Evolutionary conservation across 2,113 vertebrate genomes (phyloP).

Genomic region (Triplophysa dalaica): DNA sequence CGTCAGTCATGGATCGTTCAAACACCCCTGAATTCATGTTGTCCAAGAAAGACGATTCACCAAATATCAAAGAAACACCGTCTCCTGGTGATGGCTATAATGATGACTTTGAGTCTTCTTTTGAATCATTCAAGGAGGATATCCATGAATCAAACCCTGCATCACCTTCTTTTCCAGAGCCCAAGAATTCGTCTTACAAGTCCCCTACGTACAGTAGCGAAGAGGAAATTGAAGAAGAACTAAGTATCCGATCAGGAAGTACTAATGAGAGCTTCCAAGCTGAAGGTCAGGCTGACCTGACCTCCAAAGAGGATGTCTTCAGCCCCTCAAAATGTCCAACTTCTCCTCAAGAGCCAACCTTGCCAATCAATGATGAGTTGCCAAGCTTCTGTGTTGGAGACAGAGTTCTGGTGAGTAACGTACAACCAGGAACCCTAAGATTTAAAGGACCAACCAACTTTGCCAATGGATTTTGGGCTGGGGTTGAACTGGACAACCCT

Average conservation of each 20-base stretch:
- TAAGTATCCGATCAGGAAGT: conserved; percentile 73
- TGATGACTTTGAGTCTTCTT: conserved; percentile 77
- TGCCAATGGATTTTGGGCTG: conserved; percentile 92
- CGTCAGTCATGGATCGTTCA: conserved; percentile 57
- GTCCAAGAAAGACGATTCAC: conserved; percentile 64
- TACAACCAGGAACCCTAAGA: conserved; percentile 86
- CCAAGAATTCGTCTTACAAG: conserved; percentile 53
- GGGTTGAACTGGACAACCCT: conserved; percentile 89
- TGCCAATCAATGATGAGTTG: conserved; percentile 69
- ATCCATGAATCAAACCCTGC: conserved; percentile 53
- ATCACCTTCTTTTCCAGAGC: conserved; percentile 52
- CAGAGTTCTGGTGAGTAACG: conserved; percentile 85
- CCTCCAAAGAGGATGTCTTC: conserved; percentile 64
- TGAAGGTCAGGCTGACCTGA: conserved; percentile 75
- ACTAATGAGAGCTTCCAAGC: conserved; percentile 66
- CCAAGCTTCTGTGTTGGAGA: conserved; percentile 81
- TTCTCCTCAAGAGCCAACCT: conserved; percentile 50
- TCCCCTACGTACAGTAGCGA: conserved; percentile 64
- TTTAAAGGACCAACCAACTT: conserved; percentile 92
- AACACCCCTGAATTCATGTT: conserved; percentile 70
- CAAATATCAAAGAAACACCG: conserved; percentile 50
- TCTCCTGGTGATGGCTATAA: conserved; percentile 63
- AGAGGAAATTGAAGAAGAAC: conserved; percentile 81
- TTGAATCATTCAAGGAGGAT: conserved; percentile 61
- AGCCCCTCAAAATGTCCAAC: conserved; percentile 50